Percentiles rank a stretch among this genome's conserved stretches.
These are phyloP conservation scores for Helicoverpa zea DNA, from an alignment of 1,140 invertebrate species.

Conservation along the genomic window DNA sequence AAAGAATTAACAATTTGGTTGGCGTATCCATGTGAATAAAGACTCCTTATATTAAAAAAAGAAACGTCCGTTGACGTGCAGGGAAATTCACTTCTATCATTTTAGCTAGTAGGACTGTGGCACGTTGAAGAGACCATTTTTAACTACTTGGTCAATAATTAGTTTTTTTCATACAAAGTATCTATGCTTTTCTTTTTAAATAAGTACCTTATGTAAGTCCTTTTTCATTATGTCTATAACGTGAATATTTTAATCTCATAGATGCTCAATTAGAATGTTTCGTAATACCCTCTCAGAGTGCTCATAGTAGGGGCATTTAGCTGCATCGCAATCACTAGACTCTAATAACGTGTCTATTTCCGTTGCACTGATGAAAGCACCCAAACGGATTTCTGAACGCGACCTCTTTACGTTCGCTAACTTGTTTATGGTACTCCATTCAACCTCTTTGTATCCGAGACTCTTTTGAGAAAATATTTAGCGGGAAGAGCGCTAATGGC, in stretches of 20 bases:
- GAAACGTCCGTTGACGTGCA: too few species aligned
- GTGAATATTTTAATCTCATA: not conserved
- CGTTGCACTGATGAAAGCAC: conserved; percentile 48
- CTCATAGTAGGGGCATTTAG: conserved; percentile 24
- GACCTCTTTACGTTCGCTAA: conserved; percentile 44
- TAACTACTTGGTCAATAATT: too few species aligned
- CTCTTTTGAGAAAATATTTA: conserved; percentile 43
- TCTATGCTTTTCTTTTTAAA: too few species aligned
- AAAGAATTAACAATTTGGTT: too few species aligned
- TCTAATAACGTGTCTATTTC: conserved; percentile 51
- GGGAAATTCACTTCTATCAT: too few species aligned
- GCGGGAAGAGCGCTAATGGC: conserved; percentile 37
- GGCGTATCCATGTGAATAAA: too few species aligned
- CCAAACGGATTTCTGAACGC: conserved; percentile 43
- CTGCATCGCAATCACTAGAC: conserved; percentile 41
- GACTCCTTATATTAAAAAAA: too few species aligned
- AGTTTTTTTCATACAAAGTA: too few species aligned
- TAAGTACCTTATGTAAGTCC: too few species aligned
- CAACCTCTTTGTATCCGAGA: conserved; percentile 44
- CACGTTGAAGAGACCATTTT: too few species aligned
- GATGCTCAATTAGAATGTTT: not conserved
- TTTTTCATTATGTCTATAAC: too few species aligned
- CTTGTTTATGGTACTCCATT: conserved; percentile 50
- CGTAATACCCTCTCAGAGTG: not conserved
- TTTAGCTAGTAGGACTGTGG: too few species aligned